Evolutionary conservation across 1,140 invertebrate genomes (phyloP).

Genomic region (Drosophila chauvacae): DNA sequence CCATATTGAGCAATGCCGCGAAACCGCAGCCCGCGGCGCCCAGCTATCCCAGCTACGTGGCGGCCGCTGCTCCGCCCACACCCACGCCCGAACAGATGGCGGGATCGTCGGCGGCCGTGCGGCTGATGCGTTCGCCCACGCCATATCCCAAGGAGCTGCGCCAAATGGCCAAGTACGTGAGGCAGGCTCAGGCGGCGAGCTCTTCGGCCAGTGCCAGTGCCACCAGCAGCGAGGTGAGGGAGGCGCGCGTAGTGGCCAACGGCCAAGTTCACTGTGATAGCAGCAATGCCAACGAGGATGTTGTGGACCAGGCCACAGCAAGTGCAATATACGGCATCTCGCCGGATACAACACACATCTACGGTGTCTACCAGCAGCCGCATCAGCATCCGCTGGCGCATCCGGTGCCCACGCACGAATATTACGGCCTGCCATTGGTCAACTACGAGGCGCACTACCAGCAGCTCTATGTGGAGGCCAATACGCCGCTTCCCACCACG

Average conservation of each 20-base stretch:
- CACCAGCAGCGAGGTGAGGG: slow-evolving; percentile 59
- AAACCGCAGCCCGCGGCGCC: slow-evolving; percentile 82
- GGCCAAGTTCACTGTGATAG: slow-evolving; percentile 77
- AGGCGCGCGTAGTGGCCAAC: slow-evolving; percentile 73
- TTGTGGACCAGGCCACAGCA: slow-evolving; percentile 67
- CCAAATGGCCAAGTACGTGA: slow-evolving; percentile 91
- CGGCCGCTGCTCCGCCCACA: slow-evolving; percentile 49
- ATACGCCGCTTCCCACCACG: slow-evolving; percentile 67
- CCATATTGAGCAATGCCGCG: slow-evolving; percentile 63
- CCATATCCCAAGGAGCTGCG: slow-evolving; percentile 96
- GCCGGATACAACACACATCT: slow-evolving; percentile 57
- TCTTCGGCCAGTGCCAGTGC: slow-evolving; percentile 26
- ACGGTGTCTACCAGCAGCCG: slow-evolving; percentile 62
- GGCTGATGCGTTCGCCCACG: slow-evolving; percentile 92
- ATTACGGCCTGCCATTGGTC: slow-evolving; percentile 67
- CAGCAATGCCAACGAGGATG: slow-evolving; percentile 64
- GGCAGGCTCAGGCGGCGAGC: slow-evolving; percentile 59
- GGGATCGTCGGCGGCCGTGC: slow-evolving; percentile 78
- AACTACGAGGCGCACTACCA: slow-evolving; percentile 73
- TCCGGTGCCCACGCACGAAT: slow-evolving; percentile 56
- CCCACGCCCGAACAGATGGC: slow-evolving; percentile 66
- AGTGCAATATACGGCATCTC: slow-evolving; percentile 69
- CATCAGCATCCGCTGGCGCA: slow-evolving; percentile 23
- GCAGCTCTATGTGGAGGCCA: slow-evolving; percentile 73
- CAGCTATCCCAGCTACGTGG: slow-evolving; percentile 61